phyloP scores from a whole-genome alignment of 2,113 vertebrate species.

The Neomonachus schauinslandi region DNA sequence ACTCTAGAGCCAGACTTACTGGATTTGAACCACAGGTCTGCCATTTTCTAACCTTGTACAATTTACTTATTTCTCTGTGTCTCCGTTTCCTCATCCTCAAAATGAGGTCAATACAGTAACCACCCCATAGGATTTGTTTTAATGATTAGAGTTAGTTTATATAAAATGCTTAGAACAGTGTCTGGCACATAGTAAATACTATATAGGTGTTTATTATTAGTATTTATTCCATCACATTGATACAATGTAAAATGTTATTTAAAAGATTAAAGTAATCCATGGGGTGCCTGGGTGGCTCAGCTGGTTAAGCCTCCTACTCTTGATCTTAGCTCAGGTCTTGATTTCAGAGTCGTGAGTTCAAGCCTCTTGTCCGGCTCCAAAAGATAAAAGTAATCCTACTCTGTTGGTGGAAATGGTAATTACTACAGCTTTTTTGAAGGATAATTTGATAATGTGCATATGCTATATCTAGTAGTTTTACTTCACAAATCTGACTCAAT shows the following conservation, averaged over 20 bases:
- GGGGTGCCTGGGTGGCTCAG: background rate
- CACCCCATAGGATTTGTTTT: background rate
- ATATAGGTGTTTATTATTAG: background rate
- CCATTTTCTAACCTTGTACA: background rate
- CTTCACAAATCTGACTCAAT: background rate
- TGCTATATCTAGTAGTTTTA: background rate
- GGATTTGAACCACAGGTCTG: background rate
- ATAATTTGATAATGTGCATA: background rate
- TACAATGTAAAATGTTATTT: background rate
- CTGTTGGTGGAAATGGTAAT: background rate
- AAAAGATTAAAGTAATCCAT: background rate
- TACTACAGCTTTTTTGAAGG: background rate
- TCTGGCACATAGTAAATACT: background rate
- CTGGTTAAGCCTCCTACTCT: background rate
- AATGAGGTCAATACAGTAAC: background rate
- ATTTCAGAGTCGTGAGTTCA: background rate
- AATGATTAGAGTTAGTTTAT: background rate
- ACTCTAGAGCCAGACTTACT: background rate
- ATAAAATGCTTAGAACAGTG: background rate
- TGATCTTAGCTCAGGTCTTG: background rate
- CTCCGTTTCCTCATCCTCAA: constrained; percentile 7
- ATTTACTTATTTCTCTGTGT: background rate
- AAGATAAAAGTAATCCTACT: background rate
- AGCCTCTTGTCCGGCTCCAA: background rate
- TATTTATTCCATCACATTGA: background rate